Evolutionary conservation across 2,888 invertebrate genomes (phyloP).

Genomic region (Pyrgus malvae): DNA sequence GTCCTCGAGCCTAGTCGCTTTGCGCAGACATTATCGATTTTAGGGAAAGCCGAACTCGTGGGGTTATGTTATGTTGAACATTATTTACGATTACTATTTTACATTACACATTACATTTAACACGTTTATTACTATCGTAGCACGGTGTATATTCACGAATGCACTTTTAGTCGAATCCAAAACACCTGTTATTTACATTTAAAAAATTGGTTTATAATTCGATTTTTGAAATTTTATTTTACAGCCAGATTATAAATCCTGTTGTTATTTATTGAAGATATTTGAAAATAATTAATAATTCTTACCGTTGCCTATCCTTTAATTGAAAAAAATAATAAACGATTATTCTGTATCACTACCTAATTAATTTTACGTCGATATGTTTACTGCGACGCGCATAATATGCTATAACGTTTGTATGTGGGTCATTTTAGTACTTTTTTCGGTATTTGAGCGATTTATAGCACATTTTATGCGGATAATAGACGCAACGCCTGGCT

Average conservation of each 20-base stretch:
- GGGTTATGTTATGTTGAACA: constrained; percentile 43
- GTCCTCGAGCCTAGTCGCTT: constrained; percentile 38
- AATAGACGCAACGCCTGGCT: constrained; percentile 3
- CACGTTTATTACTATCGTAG: not conserved
- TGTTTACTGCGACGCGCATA: constrained; percentile 14
- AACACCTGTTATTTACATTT: constrained; percentile 19
- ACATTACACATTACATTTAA: constrained; percentile 12
- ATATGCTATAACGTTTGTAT: constrained; percentile 20
- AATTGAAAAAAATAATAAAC: constrained; percentile 18
- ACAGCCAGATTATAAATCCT: not conserved
- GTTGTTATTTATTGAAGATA: not conserved
- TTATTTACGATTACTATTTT: constrained; percentile 47
- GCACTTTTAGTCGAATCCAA: not conserved
- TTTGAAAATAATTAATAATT: not conserved
- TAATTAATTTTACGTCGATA: constrained; percentile 23
- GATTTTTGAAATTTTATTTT: not conserved
- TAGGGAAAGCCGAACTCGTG: constrained; percentile 47
- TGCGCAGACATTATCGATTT: constrained; percentile 76
- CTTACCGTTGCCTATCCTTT: constrained; percentile 18
- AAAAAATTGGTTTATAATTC: not conserved
- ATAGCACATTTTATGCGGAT: constrained; percentile 19
- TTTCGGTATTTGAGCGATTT: constrained; percentile 16
- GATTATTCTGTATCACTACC: constrained; percentile 19
- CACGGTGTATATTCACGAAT: not conserved
- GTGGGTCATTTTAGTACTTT: constrained; percentile 21